These are phyloP conservation scores for Drosophila sproati DNA, from an alignment of 1,140 invertebrate genomes.

Conservation along the genomic window DNA sequence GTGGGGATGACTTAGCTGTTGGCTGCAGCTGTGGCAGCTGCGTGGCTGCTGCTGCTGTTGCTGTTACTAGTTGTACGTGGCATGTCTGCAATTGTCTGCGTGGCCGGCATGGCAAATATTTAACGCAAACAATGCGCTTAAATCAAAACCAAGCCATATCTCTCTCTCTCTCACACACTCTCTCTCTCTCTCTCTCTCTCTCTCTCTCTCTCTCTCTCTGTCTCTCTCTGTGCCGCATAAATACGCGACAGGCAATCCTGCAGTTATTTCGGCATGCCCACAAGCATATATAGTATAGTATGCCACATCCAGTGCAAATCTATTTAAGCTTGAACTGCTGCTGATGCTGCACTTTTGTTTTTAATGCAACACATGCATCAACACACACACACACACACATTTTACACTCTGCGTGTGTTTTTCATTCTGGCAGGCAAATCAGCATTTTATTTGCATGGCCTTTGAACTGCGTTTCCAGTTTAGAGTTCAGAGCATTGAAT, in stretches of 20 bases:
- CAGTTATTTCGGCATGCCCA: conserved; percentile 6
- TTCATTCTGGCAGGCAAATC: conserved; percentile 60
- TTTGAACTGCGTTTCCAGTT: conserved; percentile 29
- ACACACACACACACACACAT: too few species aligned
- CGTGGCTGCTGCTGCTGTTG: conserved; percentile 18
- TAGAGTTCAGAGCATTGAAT: conserved; percentile 55
- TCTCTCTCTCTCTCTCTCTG: too few species aligned
- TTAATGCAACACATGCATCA: conserved; percentile 49
- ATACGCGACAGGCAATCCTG: conserved; percentile 62
- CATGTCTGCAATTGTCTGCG: conserved; percentile 67
- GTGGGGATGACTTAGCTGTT: conserved; percentile 34
- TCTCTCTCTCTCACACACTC: neutral
- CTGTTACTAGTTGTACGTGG: conserved; percentile 45
- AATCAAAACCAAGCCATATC: conserved; percentile 79
- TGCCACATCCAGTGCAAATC: conserved; percentile 31
- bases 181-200: too few species aligned
- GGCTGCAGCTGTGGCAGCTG: conserved; percentile 51
- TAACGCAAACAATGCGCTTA: conserved; percentile 80
- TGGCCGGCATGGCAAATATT: conserved; percentile 80
- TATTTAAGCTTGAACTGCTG: conserved; percentile 56
- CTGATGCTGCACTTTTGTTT: conserved; percentile 67
- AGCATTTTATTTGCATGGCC: conserved; percentile 71
- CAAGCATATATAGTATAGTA: neutral
- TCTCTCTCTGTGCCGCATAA: conserved; percentile 58
- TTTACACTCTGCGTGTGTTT: neutral